Evolutionary conservation across 2,797 vertebrate genomes (phyloP).

Genomic region (Tragopan temminckii): DNA sequence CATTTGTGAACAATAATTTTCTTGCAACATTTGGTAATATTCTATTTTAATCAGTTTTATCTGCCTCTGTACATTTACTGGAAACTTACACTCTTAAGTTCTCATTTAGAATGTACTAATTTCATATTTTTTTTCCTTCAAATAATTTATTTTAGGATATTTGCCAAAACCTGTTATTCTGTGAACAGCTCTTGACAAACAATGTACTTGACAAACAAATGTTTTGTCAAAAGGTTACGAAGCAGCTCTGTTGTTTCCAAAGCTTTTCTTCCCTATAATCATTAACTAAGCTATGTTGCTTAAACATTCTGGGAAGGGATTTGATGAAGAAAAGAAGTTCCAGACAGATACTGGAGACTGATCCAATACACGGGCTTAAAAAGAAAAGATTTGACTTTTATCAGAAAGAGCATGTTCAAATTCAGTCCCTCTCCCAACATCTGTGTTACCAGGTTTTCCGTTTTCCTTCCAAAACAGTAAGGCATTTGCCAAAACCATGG

Average conservation of each 20-base stretch:
- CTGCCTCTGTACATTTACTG: background rate
- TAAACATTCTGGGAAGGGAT: background rate
- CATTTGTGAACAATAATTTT: background rate
- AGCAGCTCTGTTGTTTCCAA: background rate
- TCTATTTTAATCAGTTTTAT: constrained; percentile 16
- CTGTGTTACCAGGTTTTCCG: background rate
- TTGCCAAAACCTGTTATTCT: background rate
- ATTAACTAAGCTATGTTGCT: background rate
- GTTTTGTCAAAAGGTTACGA: background rate
- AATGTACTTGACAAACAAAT: background rate
- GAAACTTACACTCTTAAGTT: background rate
- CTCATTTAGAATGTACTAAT: background rate
- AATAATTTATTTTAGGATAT: background rate
- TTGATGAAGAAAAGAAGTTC: background rate
- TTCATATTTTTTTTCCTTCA: background rate
- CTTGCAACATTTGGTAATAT: background rate
- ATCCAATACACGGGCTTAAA: background rate
- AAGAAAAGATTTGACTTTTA: background rate
- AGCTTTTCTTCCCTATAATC: background rate
- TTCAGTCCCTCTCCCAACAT: background rate
- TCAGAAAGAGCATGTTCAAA: background rate
- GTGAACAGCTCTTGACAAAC: background rate
- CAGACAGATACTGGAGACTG: background rate
- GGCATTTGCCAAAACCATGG: fast-evolving
- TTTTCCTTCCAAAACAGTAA: background rate